phyloP scores from a whole-genome alignment of 1,140 invertebrate genomes.

The Rhynchophorus ferrugineus region DNA sequence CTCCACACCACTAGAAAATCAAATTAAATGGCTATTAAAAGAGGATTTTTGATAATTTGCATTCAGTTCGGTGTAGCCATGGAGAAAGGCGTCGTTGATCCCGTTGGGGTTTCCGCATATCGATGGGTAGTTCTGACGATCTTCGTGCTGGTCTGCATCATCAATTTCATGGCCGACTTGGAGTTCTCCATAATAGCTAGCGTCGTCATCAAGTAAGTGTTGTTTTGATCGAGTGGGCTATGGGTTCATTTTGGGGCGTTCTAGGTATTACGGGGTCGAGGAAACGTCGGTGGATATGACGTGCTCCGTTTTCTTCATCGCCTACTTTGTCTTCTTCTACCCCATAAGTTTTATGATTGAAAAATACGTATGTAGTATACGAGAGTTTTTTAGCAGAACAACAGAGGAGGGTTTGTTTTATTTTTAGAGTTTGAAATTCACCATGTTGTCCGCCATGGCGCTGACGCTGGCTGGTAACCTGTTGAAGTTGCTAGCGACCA shows the following conservation, averaged over 20 bases:
- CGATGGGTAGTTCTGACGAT: not conserved
- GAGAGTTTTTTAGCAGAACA: too few species aligned
- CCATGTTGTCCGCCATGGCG: conserved; percentile 44
- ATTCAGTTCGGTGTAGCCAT: too few species aligned
- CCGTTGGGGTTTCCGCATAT: not conserved
- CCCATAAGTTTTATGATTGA: conserved; percentile 27
- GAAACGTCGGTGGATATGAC: conserved; percentile 18
- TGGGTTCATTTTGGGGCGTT: not conserved
- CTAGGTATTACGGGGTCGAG: conserved; percentile 24
- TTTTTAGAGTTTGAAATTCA: conserved; percentile 37
- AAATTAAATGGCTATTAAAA: too few species aligned
- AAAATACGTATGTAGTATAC: conserved; percentile 22
- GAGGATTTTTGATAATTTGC: too few species aligned
- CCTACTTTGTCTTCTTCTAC: conserved; percentile 23
- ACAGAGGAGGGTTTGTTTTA: too few species aligned
- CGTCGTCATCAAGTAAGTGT: conserved; percentile 24
- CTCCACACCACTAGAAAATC: too few species aligned
- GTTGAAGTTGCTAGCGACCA: conserved; percentile 57
- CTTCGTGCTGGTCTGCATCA: not conserved
- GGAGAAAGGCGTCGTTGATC: too few species aligned
- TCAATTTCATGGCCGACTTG: conserved; percentile 23
- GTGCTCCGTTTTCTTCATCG: conserved; percentile 24
- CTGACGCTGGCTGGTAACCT: conserved; percentile 46
- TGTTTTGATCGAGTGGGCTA: not conserved
- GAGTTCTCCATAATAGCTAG: conserved; percentile 27